phyloP scores from a whole-genome alignment of 2,113 vertebrate genomes.

The Tragelaphus scriptus region DNA sequence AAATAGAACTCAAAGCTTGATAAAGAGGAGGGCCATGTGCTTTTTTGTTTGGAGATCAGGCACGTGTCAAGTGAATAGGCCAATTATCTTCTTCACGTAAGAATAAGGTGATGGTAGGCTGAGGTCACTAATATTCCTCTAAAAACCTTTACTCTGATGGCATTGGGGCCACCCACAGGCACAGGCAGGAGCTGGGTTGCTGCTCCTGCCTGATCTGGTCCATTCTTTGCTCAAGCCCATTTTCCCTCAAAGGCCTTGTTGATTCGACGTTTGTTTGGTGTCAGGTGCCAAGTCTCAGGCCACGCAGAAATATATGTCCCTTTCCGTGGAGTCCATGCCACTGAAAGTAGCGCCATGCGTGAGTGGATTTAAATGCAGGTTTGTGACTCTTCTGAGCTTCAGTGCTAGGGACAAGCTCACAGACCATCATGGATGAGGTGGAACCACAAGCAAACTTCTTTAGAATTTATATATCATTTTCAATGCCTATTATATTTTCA shows the following conservation, averaged over 20 bases:
- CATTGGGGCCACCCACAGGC: background rate
- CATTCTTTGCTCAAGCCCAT: background rate
- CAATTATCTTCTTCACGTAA: background rate
- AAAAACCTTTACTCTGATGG: background rate
- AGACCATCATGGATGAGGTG: background rate
- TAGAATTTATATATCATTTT: background rate
- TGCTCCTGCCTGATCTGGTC: background rate
- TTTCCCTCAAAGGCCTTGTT: background rate
- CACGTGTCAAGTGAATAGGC: background rate
- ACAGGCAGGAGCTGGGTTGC: accelerated
- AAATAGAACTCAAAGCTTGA: background rate
- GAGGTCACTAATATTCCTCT: background rate
- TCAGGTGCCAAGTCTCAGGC: background rate
- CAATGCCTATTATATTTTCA: background rate
- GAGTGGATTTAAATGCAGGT: background rate
- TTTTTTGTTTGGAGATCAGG: background rate
- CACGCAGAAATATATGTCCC: background rate
- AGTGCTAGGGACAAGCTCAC: background rate
- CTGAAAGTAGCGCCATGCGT: background rate
- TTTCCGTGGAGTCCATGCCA: background rate
- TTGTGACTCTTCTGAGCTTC: background rate
- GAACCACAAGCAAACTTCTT: background rate
- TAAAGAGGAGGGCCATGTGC: background rate
- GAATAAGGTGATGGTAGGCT: background rate
- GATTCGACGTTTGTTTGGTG: background rate